phyloP scores from a whole-genome alignment of 2,888 invertebrate species.

The Crossocerus cetratus region DNA sequence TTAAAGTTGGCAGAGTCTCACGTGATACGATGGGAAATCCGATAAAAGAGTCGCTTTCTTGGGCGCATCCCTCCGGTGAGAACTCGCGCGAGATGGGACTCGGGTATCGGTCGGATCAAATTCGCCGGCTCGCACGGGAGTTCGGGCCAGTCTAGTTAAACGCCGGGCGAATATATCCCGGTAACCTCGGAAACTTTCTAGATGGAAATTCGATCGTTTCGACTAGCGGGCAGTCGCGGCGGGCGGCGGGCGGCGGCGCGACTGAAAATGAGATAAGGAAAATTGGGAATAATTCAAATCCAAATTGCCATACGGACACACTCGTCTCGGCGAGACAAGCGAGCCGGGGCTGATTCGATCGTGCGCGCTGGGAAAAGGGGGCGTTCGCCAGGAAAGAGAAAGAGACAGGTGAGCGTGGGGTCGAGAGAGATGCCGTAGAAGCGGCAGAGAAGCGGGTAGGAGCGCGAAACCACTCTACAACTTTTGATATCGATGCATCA shows the following conservation, averaged over 20 bases:
- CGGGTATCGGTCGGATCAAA: constrained; percentile 16
- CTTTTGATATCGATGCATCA: constrained; percentile 77
- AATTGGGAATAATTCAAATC: constrained; percentile 74
- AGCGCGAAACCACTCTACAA: constrained; percentile 73
- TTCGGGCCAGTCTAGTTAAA: constrained; percentile 33
- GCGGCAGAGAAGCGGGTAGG: constrained; percentile 32
- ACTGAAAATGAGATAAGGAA: constrained; percentile 66
- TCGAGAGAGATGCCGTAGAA: constrained; percentile 30
- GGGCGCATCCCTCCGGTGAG: not conserved
- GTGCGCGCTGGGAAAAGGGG: constrained; percentile 38
- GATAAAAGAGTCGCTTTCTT: not conserved
- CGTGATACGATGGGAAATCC: not conserved
- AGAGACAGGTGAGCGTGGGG: constrained; percentile 16
- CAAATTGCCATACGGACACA: constrained; percentile 71
- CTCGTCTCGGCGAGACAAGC: constrained; percentile 45
- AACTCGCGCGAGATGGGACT: not conserved
- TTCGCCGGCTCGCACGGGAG: constrained; percentile 10
- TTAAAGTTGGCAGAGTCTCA: not conserved
- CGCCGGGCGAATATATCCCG: not conserved
- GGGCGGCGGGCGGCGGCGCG: constrained; percentile 28
- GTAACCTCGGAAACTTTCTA: constrained; percentile 39
- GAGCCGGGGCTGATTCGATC: constrained; percentile 58
- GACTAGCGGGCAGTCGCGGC: constrained; percentile 35
- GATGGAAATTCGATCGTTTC: constrained; percentile 57
- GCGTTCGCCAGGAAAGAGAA: constrained; percentile 26